Evolutionary conservation across 2,888 invertebrate genomes (phyloP), one percentile per base, ranked within the genome.

Genomic region (Cyaniris semiargus): DNA sequence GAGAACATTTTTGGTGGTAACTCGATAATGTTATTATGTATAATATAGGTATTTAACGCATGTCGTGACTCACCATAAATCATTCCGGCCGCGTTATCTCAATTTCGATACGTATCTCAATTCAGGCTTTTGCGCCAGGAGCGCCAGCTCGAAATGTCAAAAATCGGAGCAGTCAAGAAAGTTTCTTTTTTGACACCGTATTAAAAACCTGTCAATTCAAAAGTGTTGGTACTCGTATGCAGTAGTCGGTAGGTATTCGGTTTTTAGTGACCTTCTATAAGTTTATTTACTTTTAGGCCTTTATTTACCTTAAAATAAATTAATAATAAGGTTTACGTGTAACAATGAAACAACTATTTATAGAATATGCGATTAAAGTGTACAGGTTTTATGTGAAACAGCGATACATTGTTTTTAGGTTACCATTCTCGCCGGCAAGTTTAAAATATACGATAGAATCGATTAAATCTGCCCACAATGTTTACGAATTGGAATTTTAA

Each of bases 121-220:
- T 21, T n/a, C 38, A 71, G 38, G 71, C 27, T 27, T 71, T 71
- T 34, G 34, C 71, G 34, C 76, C 66, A 38, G 76, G 21, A 71
- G 78, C 76, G 74, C 74, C 78, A 78, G 80, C 79, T 80, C 80
- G 80, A 83, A 89, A 88, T 88, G 88, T 87, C 88, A 88, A 87
- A 89, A 92, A 88, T 86, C 90, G 86, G 91, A 92, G 88, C 92
- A 89, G 84, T 86, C 86, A 87, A 88, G 85, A 88, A 88, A 90
- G 87, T 88, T 88, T 89, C 71, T 71, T 71, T 71, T 71, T 21
- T 71, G 71, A 71, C 71, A 71, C 71, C 38, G 71, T 8, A 71
- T 71, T 66, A 66, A 27, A 70, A 71, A 71, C 71, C 71, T 71
- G 38, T 38, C 71, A 71, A 71, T 71, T 38, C n/a, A n/a, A 70